Percentiles rank a stretch among this genome's conserved stretches.
Conservation (phyloP, 30 jellyfish, hydroid and myxozoan species). For the Aurelia sp. region DNA sequence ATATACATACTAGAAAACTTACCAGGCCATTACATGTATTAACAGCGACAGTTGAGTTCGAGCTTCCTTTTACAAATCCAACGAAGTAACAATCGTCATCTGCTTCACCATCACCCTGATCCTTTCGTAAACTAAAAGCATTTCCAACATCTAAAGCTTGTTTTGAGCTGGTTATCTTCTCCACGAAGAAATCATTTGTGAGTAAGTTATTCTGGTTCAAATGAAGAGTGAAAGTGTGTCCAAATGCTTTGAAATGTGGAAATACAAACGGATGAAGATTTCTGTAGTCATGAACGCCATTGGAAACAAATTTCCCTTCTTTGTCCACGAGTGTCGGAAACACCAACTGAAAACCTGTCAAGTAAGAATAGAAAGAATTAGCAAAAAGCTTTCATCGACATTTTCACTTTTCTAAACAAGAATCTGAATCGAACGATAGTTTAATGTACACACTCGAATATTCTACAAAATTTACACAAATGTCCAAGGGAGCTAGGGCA, state of each 20-base stretch:
- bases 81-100: slow-evolving; percentile 30
- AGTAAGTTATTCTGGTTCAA: slow-evolving; percentile 40
- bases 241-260: slow-evolving; percentile 68
- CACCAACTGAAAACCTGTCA: slow-evolving; percentile 47
- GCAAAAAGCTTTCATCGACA: background rate
- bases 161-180: slow-evolving; percentile 16
- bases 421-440: too few relatives aligned
- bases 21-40: slow-evolving; percentile 67
- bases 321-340: slow-evolving; percentile 51
- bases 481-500: too few relatives aligned
- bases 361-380: background rate
- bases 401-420: too few relatives aligned
- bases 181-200: slow-evolving; percentile 24
- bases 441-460: too few relatives aligned
- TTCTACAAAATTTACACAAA: too few relatives aligned
- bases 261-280: slow-evolving; percentile 18
- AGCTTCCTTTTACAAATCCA: slow-evolving; percentile 36
- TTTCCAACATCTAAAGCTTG: background rate
- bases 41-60: slow-evolving; percentile 62
- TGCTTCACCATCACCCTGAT: background rate
- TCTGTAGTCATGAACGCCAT: slow-evolving; percentile 7
- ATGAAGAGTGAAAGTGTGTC: slow-evolving; percentile 56
- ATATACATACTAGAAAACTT: background rate
- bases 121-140: background rate
- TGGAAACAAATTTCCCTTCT: slow-evolving; percentile 4